Base-by-base conservation (phyloP, 2,113 vertebrate genomes). In the Psittacula cyanocephala region DNA sequence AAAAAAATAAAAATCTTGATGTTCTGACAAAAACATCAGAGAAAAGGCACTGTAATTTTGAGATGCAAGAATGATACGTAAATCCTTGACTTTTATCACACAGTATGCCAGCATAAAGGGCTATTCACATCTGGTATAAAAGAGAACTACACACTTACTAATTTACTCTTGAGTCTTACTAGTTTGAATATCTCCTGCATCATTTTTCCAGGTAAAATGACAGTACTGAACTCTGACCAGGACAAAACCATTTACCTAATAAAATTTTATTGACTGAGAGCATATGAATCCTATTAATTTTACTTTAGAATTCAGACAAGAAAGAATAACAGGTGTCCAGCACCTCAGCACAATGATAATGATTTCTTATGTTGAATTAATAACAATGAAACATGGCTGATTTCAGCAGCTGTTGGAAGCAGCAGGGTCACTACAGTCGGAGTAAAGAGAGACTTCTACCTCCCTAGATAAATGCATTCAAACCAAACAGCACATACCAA, bases 371-470 rank as follows among this genome's bases (percentile, higher is more conserved):
- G 33, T 92, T 95, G 93, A 97, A 98, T 97, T 97, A 97, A 96
- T 80, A 96, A 86, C 85, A 97, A 96, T 87, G 91, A 96, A 98
- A 97, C 85, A 81, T 78, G 91, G 84, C 86, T 95, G 95, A 94
- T 96, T 97, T 96, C 91, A 94, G 95, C 97, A 98, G 96, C 96
- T 97, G 96, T 94, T 96, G 87, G 75, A 81, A 97, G 88, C 94
- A 95, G 95, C 71, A 1, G 96, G 97, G 86, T 94, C 92, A 59
- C 81, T 96, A 76, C 88, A 59, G 81, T 80, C 78, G 90, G 77
- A 77, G 95, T 87, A 85, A 80, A 89, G 90, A 89, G 74, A 93
- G 86, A 89, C 75, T 83, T 60, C 41, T 60, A 79, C 63, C 46
- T 89, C 86, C 86, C 85, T 86, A 79, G 72, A 91, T 72, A 93